These are phyloP conservation scores for Drosophila cognata DNA, from an alignment of 2,888 invertebrate species.

Conservation along the genomic window DNA sequence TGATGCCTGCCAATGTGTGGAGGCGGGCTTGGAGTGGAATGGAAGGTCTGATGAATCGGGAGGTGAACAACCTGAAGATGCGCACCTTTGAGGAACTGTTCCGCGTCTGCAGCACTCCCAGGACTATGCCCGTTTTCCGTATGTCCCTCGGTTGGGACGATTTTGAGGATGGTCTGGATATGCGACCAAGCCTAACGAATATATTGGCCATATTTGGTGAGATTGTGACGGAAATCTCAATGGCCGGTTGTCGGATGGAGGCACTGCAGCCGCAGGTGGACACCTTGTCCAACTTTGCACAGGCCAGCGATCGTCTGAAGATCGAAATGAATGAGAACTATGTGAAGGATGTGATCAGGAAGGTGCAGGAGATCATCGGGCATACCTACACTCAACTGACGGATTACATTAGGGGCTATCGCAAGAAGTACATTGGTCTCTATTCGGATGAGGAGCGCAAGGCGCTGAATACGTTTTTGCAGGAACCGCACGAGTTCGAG, in stretches of 20 bases:
- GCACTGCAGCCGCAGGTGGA: slow-evolving; percentile 86
- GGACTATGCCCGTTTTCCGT: slow-evolving; percentile 88
- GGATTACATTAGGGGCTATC: slow-evolving; percentile 86
- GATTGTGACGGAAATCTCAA: slow-evolving; percentile 87
- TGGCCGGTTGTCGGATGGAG: slow-evolving; percentile 87
- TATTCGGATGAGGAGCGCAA: slow-evolving; percentile 85
- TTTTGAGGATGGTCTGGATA: slow-evolving; percentile 83
- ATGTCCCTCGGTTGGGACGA: slow-evolving; percentile 85
- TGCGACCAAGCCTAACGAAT: slow-evolving; percentile 87
- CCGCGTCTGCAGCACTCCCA: slow-evolving; percentile 86
- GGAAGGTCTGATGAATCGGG: slow-evolving; percentile 86
- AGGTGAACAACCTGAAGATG: slow-evolving; percentile 89
- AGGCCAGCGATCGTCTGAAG: slow-evolving; percentile 85
- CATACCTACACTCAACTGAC: slow-evolving; percentile 87
- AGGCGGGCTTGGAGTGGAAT: slow-evolving; percentile 84
- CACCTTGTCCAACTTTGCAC: slow-evolving; percentile 66
- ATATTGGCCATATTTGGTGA: slow-evolving; percentile 87
- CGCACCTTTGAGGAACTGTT: slow-evolving; percentile 88
- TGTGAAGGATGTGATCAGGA: slow-evolving; percentile 85
- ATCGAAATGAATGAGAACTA: slow-evolving; percentile 87
- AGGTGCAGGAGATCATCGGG: slow-evolving; percentile 86
- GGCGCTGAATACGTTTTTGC: slow-evolving; percentile 86
- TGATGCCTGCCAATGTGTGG: slow-evolving; percentile 74
- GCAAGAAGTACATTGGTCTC: slow-evolving; percentile 87
- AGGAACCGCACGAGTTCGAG: slow-evolving; percentile 86